Percentiles rank a stretch among this genome's conserved stretches.
Conservation (phyloP, 2,888 invertebrate genomes). For the Dichetophora obliterata region DNA sequence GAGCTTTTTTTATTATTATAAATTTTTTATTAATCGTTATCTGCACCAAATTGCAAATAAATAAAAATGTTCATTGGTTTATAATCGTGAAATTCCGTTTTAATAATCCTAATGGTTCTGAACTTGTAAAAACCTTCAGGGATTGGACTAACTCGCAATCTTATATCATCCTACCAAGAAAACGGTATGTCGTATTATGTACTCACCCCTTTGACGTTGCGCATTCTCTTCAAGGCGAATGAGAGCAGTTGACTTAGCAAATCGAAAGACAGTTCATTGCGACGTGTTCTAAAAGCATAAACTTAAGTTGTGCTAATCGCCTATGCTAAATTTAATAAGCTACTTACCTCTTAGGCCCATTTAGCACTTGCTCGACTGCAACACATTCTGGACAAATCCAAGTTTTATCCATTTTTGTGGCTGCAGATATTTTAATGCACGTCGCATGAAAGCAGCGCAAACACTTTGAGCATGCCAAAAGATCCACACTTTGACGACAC, state of each 20-base stretch:
- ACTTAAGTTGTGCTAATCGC: neutral
- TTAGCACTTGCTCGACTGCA: conserved; percentile 71
- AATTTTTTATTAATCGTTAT: no score
- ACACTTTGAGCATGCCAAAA: conserved; percentile 83
- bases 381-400: conserved; percentile 94
- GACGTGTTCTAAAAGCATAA: conserved; percentile 56
- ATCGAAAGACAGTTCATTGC: conserved; percentile 67
- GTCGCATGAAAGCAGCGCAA: conserved; percentile 86
- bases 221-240: conserved; percentile 85
- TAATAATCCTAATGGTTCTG: no score
- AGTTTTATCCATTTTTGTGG: conserved; percentile 70
- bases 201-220: conserved; percentile 83
- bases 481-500: conserved; percentile 81
- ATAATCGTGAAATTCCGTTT: no score
- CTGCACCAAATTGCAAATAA: no score
- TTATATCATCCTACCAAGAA: no score
- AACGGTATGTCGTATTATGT: neutral
- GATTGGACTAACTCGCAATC: no score
- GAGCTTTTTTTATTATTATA: no score
- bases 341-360: conserved; percentile 61
- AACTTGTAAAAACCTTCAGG: no score
- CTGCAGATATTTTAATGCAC: conserved; percentile 75
- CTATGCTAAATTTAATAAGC: neutral
- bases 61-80: no score
- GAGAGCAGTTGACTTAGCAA: conserved; percentile 84